phyloP scores from a whole-genome alignment of 2,888 invertebrate species.

The Lasioglossum zephyrum region DNA sequence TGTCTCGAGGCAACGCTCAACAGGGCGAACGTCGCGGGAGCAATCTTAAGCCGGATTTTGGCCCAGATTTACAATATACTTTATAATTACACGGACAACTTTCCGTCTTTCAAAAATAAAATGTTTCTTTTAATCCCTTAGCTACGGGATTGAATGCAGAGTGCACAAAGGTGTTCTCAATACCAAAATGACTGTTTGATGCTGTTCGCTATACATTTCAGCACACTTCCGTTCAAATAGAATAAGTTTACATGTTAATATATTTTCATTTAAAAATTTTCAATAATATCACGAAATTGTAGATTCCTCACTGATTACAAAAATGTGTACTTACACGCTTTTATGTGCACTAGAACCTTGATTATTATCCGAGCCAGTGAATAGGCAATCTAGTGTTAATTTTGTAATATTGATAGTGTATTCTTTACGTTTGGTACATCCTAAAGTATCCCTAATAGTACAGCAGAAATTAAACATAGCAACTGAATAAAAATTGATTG shows the following conservation, averaged over 20 bases:
- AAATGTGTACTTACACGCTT: too few species aligned
- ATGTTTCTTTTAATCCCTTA: neutral
- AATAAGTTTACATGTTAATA: neutral
- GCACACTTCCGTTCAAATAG: neutral
- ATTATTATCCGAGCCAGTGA: too few species aligned
- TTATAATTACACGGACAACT: neutral
- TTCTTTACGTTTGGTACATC: too few species aligned
- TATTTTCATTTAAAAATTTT: neutral
- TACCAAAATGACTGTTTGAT: neutral
- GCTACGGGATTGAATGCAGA: neutral
- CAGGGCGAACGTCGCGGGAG: constrained; percentile 21
- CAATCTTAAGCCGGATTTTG: neutral
- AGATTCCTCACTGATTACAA: too few species aligned
- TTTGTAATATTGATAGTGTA: too few species aligned
- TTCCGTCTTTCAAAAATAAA: neutral
- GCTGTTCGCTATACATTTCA: neutral
- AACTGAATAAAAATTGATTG: too few species aligned
- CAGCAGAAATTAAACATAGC: too few species aligned
- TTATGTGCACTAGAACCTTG: too few species aligned
- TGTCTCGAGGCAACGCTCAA: constrained; percentile 17
- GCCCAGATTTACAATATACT: neutral
- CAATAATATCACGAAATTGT: too few species aligned
- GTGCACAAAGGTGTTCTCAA: neutral
- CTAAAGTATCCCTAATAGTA: too few species aligned
- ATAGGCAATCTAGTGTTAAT: too few species aligned